phyloP scores from a whole-genome alignment of 2,113 vertebrate species.

The Alosa alosa region DNA sequence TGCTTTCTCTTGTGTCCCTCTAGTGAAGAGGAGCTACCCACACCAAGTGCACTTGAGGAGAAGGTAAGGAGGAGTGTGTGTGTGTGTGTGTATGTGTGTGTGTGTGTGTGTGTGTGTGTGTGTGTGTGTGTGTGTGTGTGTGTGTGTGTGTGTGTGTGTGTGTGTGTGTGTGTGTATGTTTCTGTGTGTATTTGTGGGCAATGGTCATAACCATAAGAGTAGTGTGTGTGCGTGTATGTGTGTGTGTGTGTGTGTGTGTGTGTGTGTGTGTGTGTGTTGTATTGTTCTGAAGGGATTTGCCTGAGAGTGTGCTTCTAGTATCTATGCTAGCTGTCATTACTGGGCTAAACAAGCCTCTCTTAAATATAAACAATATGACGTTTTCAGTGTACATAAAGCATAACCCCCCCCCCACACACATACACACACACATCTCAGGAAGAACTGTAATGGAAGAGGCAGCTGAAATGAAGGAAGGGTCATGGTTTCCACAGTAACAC shows the following conservation, averaged over 20 bases:
- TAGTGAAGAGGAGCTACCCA: slow-evolving; percentile 83
- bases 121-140: background rate
- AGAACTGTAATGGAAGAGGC: background rate
- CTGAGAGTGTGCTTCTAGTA: background rate
- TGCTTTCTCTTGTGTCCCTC: slow-evolving; percentile 28
- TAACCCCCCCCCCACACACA: background rate
- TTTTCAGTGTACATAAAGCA: background rate
- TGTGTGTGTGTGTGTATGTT: background rate
- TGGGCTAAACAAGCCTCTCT: background rate
- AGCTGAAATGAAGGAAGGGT: background rate
- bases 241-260: background rate
- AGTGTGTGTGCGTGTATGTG: background rate
- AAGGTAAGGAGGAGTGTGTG: slow-evolving; percentile 76
- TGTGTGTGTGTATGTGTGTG: background rate
- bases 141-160: background rate
- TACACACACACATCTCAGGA: background rate
- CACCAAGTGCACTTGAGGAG: slow-evolving; percentile 78
- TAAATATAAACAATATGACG: background rate
- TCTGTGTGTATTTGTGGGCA: background rate
- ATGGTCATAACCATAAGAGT: no score
- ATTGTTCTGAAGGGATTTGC: background rate
- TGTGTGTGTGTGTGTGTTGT: background rate
- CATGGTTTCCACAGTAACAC: background rate
- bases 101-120: background rate
- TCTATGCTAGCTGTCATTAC: background rate